A percentile compares a stretch with the other conserved stretches of the same genome.
Conservation (phyloP, 2,888 invertebrate species). For the Lingula anatina region DNA sequence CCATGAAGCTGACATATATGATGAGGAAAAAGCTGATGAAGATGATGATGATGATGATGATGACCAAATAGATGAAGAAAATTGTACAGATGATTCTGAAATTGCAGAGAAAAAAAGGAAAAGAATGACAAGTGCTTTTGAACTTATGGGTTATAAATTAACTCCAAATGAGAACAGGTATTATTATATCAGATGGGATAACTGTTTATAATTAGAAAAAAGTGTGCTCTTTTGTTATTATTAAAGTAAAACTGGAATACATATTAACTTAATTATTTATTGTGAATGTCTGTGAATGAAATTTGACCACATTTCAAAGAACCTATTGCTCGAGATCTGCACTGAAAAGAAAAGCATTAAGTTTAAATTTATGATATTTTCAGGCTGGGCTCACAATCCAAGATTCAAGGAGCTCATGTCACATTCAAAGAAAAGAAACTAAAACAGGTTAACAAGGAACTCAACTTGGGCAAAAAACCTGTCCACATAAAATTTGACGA, state of each 20-base stretch:
- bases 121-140: too few species aligned
- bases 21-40: neutral
- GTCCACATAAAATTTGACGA: conserved; percentile 31
- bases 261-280: too few species aligned
- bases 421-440: conserved; percentile 26
- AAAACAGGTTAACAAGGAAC: conserved; percentile 12
- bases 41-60: conserved; percentile 13
- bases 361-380: too few species aligned
- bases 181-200: too few species aligned
- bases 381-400: too few species aligned
- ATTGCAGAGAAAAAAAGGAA: conserved; percentile 4
- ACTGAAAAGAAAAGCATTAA: too few species aligned
- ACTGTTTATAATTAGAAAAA: too few species aligned
- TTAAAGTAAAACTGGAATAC: too few species aligned
- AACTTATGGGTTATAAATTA: conserved; percentile 1
- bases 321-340: too few species aligned
- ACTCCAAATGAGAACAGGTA: neutral
- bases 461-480: conserved; percentile 22
- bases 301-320: too few species aligned
- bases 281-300: too few species aligned
- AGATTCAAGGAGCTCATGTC: conserved; percentile 16
- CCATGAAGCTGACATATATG: conserved; percentile 1
- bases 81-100: conserved; percentile 11
- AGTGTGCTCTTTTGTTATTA: too few species aligned
- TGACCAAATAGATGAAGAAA: conserved; percentile 14